phyloP scores from a whole-genome alignment of 2,888 invertebrate species.

The Malthinus seriepunctatus region DNA sequence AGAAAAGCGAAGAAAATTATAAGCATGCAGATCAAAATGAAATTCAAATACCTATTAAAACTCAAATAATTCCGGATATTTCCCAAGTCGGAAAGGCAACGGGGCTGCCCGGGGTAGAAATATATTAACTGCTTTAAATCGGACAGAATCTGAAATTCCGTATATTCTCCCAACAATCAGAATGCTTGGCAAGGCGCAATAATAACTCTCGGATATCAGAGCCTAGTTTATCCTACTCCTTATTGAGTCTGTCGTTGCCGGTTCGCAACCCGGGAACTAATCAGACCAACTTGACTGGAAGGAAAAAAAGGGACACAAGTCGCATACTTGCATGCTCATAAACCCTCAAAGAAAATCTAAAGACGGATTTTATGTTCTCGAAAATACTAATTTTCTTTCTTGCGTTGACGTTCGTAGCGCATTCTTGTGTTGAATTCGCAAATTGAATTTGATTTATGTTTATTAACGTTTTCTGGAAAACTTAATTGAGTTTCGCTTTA shows the following conservation, averaged over 20 bases:
- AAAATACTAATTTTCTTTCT: slow-evolving; percentile 15
- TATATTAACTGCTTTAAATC: slow-evolving; percentile 38
- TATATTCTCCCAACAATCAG: slow-evolving; percentile 37
- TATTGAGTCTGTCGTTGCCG: slow-evolving; percentile 29
- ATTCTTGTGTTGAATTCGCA: not conserved
- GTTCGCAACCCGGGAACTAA: slow-evolving; percentile 29
- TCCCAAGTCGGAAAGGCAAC: slow-evolving; percentile 33
- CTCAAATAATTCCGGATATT: slow-evolving; percentile 38
- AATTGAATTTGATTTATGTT: slow-evolving; percentile 18
- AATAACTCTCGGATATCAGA: slow-evolving; percentile 38
- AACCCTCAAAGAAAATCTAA: slow-evolving; percentile 15
- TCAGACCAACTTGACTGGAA: slow-evolving; percentile 21
- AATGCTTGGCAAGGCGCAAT: slow-evolving; percentile 37
- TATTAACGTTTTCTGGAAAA: slow-evolving; percentile 18
- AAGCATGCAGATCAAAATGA: slow-evolving; percentile 42
- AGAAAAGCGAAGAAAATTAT: slow-evolving; percentile 47
- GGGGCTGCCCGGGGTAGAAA: slow-evolving; percentile 33
- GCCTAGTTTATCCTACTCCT: slow-evolving; percentile 36
- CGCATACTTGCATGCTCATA: slow-evolving; percentile 13
- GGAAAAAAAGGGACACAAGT: slow-evolving; percentile 19
- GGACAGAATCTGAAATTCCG: slow-evolving; percentile 32
- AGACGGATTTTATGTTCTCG: slow-evolving; percentile 10
- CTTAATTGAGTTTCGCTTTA: slow-evolving; percentile 19
- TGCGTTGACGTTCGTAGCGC: not conserved
- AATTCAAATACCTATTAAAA: slow-evolving; percentile 47